Percentiles rank a stretch among this genome's conserved stretches.
Conservation (phyloP, 2,113 vertebrate genomes). For the Phaetusa simplex region DNA sequence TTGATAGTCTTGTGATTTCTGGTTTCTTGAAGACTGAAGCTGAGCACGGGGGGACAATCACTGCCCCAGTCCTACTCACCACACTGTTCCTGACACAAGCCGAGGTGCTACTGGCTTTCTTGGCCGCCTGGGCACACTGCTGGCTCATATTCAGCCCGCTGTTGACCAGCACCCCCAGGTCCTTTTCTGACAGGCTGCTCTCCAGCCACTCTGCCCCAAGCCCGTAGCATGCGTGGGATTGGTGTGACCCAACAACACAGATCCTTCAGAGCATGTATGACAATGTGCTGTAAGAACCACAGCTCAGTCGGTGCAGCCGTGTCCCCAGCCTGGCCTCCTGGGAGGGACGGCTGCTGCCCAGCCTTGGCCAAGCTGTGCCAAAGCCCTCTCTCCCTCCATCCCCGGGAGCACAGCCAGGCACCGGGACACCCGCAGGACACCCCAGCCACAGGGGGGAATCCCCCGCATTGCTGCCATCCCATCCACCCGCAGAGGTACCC, state of each 20-base stretch:
- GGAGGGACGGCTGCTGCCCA: background rate
- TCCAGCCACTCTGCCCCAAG: too few species aligned
- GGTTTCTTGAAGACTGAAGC: background rate
- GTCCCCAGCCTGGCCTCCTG: background rate
- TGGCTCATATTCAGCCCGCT: too few species aligned
- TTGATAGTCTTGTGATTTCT: background rate
- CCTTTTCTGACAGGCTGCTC: too few species aligned
- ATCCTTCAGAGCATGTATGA: too few species aligned
- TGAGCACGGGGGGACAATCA: background rate
- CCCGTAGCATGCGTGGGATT: too few species aligned
- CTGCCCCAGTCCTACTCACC: background rate
- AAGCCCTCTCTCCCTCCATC: background rate
- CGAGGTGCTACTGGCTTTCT: background rate
- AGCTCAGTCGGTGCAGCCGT: fast-evolving
- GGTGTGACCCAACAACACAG: too few species aligned
- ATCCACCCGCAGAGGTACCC: background rate
- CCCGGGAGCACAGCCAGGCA: fast-evolving
- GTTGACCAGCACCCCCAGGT: too few species aligned
- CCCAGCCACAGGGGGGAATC: background rate
- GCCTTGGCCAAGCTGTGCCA: too few species aligned
- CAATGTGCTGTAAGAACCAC: too few species aligned
- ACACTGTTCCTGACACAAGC: background rate
- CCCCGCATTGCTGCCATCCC: fast-evolving
- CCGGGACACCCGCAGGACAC: fast-evolving
- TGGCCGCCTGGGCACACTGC: too few species aligned